Base-by-base conservation (phyloP, 2,113 vertebrate genomes). In the Percina caprodes region DNA sequence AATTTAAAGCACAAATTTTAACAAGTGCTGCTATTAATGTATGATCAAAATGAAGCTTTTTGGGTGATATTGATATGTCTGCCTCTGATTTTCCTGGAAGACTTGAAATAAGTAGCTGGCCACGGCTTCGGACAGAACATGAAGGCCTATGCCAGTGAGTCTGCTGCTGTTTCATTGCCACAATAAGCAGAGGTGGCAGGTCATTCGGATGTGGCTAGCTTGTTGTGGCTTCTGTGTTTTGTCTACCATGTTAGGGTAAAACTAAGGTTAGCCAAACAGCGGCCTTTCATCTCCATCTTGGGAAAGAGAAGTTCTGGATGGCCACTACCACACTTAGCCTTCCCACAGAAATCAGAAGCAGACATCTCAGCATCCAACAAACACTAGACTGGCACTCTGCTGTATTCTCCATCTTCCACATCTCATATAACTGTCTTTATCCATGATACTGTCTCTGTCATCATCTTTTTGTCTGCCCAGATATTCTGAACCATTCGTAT, bases 171-270 rank as follows among this genome's bases (percentile, higher is more conserved):
- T 83, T 72, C 58, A 56, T 79, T 61, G 85, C 86, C 84, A 78
- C 52, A 66, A 45, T 86, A 90, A 91, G 67, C 71, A 48, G 82
- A 93, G 85, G 88, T 87, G 86, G 84, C 86, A 89, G 81, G 79
- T 85, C 85, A 82, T 84, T 89, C 83, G 61, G 80, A 73, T 67
- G 77, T 85, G 91, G 74, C 73, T 5, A 3, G 21, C 51, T 83
- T 76, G 69, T 69, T 86, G 77, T 72, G 65, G 82, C 70, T 76
- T 87, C 77, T 89, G 82, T 74, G 69, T 88, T 87, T 88, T 86
- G 68, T 91, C 84, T 76, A 24, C 73, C 67, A 62, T 77, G 72
- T 75, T 61, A 51, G 14, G 49, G 70, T 15, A 18, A 67, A 67
- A 69, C 63, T 61, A 75, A 75, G 68, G 61, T 67, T 21, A 55